Percentiles rank a stretch among this genome's conserved stretches.
Conservation (phyloP, 23 tunicate species). For the Phallusia fumigata region DNA sequence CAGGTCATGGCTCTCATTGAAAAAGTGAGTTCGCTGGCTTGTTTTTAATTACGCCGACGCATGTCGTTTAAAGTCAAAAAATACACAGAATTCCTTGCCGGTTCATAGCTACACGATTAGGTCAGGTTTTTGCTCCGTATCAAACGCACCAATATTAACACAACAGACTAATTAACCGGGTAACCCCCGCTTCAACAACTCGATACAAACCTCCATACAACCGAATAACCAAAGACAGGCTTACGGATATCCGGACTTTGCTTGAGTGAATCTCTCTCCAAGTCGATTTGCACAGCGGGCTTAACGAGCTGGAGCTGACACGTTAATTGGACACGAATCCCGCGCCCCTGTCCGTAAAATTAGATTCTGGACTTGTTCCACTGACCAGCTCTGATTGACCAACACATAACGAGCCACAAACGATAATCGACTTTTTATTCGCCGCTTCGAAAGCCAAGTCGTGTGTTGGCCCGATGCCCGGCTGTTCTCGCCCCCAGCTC, state of each 20-base stretch:
- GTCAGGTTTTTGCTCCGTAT: too few relatives aligned
- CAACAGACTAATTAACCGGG: too few relatives aligned
- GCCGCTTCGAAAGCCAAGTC: background rate
- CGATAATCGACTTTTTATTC: background rate
- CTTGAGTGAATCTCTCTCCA: too few relatives aligned
- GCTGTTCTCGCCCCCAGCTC: background rate
- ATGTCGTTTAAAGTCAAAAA: too few relatives aligned
- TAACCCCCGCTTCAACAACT: background rate
- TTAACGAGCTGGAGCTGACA: background rate
- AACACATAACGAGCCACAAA: background rate
- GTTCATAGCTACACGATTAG: too few relatives aligned
- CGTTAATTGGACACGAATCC: background rate
- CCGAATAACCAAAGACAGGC: too few relatives aligned
- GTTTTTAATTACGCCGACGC: too few relatives aligned
- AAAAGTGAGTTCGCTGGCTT: constrained; percentile 38
- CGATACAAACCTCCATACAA: too few relatives aligned
- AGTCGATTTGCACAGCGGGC: too few relatives aligned
- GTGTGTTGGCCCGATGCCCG: background rate
- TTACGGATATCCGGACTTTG: too few relatives aligned
- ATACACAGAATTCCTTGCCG: too few relatives aligned
- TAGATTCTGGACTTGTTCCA: background rate
- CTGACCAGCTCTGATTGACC: constrained; percentile 1
- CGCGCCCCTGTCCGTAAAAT: background rate
- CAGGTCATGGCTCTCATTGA: constrained; percentile 53
- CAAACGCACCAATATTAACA: too few relatives aligned